A percentile compares a stretch with the other conserved stretches of the same genome.
Evolutionary conservation across 2,113 vertebrate genomes (phyloP).

Genomic region (Mormyrus iriodes): DNA sequence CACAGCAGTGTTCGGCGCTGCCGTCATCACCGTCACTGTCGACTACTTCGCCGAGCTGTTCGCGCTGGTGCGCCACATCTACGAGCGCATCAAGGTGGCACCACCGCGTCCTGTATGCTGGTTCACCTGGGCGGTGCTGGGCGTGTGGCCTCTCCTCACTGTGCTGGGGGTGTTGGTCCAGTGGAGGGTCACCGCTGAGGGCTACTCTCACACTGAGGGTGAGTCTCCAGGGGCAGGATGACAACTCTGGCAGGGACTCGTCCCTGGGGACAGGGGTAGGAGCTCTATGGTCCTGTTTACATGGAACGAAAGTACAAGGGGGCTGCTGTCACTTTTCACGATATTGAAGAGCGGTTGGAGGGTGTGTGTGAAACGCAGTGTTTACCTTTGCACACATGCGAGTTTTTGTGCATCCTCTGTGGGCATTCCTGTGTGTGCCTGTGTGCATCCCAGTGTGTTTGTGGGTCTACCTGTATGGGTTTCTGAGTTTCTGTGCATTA

Average conservation of each 20-base stretch:
- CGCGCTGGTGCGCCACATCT: constrained; percentile 80
- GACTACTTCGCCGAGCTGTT: constrained; percentile 96
- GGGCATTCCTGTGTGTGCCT: neutral
- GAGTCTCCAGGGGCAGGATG: constrained; percentile 17
- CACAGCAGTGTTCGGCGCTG: constrained; percentile 82
- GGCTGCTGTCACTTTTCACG: neutral
- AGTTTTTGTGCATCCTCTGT: no score
- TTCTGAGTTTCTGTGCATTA: neutral
- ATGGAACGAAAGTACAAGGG: neutral
- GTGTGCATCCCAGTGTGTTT: neutral
- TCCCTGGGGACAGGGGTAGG: neutral
- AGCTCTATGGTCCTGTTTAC: neutral
- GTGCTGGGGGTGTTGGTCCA: constrained; percentile 83
- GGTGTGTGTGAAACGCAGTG: neutral
- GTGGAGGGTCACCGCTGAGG: constrained; percentile 89
- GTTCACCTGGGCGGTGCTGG: constrained; percentile 93
- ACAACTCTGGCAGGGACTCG: neutral
- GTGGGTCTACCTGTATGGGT: neutral
- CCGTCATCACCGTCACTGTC: constrained; percentile 82
- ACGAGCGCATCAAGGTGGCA: constrained; percentile 80
- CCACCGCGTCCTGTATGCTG: constrained; percentile 78
- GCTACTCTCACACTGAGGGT: constrained; percentile 97
- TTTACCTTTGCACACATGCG: neutral
- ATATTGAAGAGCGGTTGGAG: neutral
- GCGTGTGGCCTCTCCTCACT: constrained; percentile 86